Conservation (phyloP, 1,140 invertebrate genomes). For the Parasteatoda tepidariorum region DNA sequence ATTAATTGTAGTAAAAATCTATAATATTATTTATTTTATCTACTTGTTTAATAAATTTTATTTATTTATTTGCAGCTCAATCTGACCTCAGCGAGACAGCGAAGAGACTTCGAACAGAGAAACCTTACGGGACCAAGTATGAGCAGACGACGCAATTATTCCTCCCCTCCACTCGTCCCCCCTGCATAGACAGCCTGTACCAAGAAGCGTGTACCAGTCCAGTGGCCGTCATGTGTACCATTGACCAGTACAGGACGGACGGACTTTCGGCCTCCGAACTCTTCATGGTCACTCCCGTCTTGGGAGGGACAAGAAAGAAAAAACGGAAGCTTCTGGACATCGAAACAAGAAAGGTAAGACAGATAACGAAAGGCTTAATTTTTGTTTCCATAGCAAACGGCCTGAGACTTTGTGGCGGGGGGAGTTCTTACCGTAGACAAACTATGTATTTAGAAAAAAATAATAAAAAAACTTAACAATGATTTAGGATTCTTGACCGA, state of each 20-base stretch:
- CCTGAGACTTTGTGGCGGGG: too few relatives aligned
- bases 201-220: constrained; percentile 75
- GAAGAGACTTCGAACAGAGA: constrained; percentile 79
- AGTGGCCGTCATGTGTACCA: constrained; percentile 64
- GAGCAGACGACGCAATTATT: constrained; percentile 77
- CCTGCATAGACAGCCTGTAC: constrained; percentile 78
- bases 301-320: constrained; percentile 73
- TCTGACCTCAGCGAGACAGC: constrained; percentile 77
- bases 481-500: too few relatives aligned
- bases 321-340: constrained; percentile 81
- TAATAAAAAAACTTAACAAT: too few relatives aligned
- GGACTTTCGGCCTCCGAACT: constrained; percentile 72
- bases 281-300: constrained; percentile 82
- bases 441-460: too few relatives aligned
- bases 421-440: too few relatives aligned
- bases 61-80: constrained; percentile 77
- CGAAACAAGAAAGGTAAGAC: constrained; percentile 84
- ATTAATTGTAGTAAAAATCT: too few relatives aligned
- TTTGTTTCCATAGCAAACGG: too few relatives aligned
- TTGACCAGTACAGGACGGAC: constrained; percentile 71
- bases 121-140: constrained; percentile 78
- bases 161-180: constrained; percentile 76
- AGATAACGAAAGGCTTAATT: not conserved
- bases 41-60: too few relatives aligned
- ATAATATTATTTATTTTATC: too few relatives aligned